Conservation (phyloP, 37 sponge, comb jelly and placozoan species). For the Cladorhizidae sp. region DNA sequence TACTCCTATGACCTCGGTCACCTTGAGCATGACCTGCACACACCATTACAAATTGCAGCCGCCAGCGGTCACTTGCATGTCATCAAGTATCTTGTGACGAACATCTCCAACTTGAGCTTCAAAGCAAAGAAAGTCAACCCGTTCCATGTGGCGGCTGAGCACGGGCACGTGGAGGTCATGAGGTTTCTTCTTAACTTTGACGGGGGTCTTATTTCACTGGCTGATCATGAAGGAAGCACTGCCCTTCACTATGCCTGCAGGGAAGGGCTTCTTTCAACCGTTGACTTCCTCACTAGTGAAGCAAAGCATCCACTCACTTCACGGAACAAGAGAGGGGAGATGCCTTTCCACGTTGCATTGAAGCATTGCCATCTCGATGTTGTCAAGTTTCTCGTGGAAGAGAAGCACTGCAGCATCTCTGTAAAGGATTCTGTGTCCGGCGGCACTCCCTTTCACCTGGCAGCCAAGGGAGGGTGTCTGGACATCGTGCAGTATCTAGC, state of each 20-base stretch:
- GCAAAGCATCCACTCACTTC: slow-evolving; percentile 4
- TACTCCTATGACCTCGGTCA: not conserved
- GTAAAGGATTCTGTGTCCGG: not conserved
- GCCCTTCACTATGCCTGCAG: slow-evolving; percentile 19
- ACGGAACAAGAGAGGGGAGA: slow-evolving; percentile 50
- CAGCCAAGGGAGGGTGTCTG: slow-evolving; percentile 18
- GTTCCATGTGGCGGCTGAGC: slow-evolving; percentile 3
- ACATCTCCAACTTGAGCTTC: not conserved
- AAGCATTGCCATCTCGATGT: slow-evolving; percentile 19
- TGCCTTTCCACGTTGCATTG: slow-evolving; percentile 66
- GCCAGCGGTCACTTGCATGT: not conserved
- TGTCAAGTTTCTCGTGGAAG: slow-evolving; percentile 23
- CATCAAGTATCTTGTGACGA: not conserved
- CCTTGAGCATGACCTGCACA: not conserved
- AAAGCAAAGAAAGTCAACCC: not conserved
- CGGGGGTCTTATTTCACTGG: not conserved
- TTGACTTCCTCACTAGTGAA: slow-evolving; percentile 2
- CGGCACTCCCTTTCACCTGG: slow-evolving; percentile 17
- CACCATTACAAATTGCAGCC: slow-evolving; percentile 16
- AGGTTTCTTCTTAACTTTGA: slow-evolving; percentile 1
- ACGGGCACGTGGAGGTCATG: slow-evolving; percentile 13
- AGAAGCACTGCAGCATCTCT: slow-evolving; percentile 28
- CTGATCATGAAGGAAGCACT: slow-evolving; percentile 26
- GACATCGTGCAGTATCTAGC: slow-evolving; percentile 23
- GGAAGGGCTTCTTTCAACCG: slow-evolving; percentile 6